These are phyloP conservation scores for Polia nebulosa DNA, from an alignment of 2,888 invertebrate species.

Conservation along the genomic window DNA sequence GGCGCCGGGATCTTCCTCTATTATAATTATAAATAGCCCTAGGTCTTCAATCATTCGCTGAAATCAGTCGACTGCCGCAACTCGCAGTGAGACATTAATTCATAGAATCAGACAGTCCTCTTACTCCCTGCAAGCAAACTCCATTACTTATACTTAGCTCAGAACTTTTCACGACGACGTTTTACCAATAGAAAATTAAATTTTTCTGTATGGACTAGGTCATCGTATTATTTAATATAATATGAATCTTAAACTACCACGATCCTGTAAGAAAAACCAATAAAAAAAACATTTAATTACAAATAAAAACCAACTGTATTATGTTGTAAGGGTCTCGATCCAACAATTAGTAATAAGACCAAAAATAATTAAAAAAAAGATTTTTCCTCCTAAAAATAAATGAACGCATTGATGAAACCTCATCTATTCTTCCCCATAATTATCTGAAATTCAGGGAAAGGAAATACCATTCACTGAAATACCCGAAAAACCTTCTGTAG, in stretches of 20 bases:
- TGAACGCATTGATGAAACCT: background rate
- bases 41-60: background rate
- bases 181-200: conserved; percentile 5
- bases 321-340: background rate
- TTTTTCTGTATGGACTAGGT: background rate
- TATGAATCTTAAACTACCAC: too few species aligned
- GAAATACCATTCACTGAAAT: conserved; percentile 11
- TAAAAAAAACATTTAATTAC: too few species aligned
- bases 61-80: background rate
- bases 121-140: conserved; percentile 19
- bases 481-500: background rate
- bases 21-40: too few species aligned
- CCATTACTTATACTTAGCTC: conserved; percentile 40
- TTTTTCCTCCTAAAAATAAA: background rate
- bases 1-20: too few species aligned
- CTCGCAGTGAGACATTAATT: conserved; percentile 20
- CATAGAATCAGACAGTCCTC: conserved; percentile 44
- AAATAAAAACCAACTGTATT: background rate
- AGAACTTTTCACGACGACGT: background rate
- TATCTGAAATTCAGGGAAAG: conserved; percentile 17
- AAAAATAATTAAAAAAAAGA: background rate
- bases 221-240: background rate
- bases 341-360: background rate
- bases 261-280: background rate
- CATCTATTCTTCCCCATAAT: conserved; percentile 10